Evolutionary conservation across 2,888 invertebrate species (phyloP), one percentile per base, ranked within the genome.

Genomic region (Lamproptera curius): DNA sequence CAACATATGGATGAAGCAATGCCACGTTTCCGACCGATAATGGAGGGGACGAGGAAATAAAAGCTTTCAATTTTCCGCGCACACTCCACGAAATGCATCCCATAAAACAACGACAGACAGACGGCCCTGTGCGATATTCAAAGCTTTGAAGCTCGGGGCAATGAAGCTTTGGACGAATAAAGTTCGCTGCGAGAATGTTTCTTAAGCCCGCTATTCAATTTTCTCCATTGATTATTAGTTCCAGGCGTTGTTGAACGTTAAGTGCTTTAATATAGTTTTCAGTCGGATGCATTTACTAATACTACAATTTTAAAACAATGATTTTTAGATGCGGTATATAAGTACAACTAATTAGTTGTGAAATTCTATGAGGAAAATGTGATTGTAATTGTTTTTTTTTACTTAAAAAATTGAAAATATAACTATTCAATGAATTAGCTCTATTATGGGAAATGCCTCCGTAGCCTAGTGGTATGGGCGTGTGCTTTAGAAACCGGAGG

Each of bases 71-170:
- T 48, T 48, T 43, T 42, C 42, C 33, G 48, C 26, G 42, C 48
- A 48, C 35, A 43, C 34, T 48, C 42, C 39, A 34, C 43, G 48
- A 48, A 48, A 39, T 48, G 48, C 48, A 48, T 43, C 37, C 26
- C 34, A 39, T 43, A 39, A 43, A 48, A 43, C 42, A 42, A 42
- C 39, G 43, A 43, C 42, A 39, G 34, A 42, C 34, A 48, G 42
- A 33, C 42, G 33, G 34, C 39, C 34, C 41, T 42, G 38, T 26
- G 42, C 39, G 17, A 48, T 42, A 42, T 39, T 38, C 39, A 43
- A 43, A 43, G 48, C 48, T 48, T 34, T 48, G 26, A n/a, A 39
- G 14, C 38, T 34, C 17, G 16, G n/a, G 42, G 38, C 39, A 34
- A 39, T 38, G 39, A 26, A 43, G 42, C 38, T 39, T 26, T 23